Evolutionary conservation across 2,797 vertebrate genomes (phyloP).

Genomic region (Monodelphis domestica): DNA sequence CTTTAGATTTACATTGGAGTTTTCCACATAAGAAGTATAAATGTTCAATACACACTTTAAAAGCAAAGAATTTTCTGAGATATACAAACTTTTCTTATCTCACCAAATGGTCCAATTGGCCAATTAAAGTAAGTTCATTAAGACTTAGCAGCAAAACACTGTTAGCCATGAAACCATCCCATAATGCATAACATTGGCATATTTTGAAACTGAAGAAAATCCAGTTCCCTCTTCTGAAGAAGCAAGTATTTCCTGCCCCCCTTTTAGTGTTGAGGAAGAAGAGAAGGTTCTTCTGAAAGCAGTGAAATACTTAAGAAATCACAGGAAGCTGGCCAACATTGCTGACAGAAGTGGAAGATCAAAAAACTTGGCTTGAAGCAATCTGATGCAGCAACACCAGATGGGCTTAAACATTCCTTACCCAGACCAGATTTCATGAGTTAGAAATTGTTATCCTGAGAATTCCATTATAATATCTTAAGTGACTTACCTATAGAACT

Average conservation of each 20-base stretch:
- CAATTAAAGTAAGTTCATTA: slow-evolving; percentile 38
- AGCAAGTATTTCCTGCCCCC: slow-evolving; percentile 49
- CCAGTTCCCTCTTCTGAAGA: slow-evolving; percentile 49
- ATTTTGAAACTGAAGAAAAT: slow-evolving; percentile 46
- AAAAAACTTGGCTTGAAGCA: slow-evolving; percentile 4
- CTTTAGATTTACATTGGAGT: background rate
- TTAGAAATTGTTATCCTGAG: slow-evolving; percentile 2
- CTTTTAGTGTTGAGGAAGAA: slow-evolving; percentile 48
- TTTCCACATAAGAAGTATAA: background rate
- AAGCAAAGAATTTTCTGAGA: slow-evolving; percentile 4
- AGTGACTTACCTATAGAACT: slow-evolving; percentile 12
- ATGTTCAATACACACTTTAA: slow-evolving; percentile 30
- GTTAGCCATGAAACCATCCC: slow-evolving; percentile 30
- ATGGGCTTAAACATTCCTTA: background rate
- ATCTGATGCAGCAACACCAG: slow-evolving; percentile 1
- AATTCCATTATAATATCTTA: slow-evolving; percentile 12
- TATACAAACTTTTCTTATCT: background rate
- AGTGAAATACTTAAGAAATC: slow-evolving; percentile 55
- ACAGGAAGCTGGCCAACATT: slow-evolving; percentile 36
- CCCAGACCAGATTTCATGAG: slow-evolving; percentile 27
- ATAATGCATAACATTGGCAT: background rate
- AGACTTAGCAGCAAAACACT: slow-evolving; percentile 2
- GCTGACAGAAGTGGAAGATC: slow-evolving; percentile 26
- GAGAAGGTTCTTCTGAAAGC: slow-evolving; percentile 53
- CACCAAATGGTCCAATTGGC: background rate